These are phyloP conservation scores for Phalacrocorax carbo DNA, from an alignment of 2,113 vertebrate genomes.

Conservation along the genomic window DNA sequence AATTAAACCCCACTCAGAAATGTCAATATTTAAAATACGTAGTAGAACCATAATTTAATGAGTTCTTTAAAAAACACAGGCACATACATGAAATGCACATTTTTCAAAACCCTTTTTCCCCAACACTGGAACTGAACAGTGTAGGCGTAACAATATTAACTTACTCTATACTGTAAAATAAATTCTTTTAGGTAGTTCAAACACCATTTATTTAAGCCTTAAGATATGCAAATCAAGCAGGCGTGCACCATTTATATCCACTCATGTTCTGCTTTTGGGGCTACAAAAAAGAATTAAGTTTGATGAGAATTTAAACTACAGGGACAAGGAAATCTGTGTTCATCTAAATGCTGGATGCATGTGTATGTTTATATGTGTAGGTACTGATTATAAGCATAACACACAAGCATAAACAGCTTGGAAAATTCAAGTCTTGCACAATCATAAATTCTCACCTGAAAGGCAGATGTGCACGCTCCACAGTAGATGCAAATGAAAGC, in stretches of 20 bases:
- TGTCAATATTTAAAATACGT: constrained; percentile 53
- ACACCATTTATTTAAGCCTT: background rate
- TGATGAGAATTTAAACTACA: background rate
- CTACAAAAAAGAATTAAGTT: background rate
- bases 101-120: background rate
- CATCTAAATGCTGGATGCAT: background rate
- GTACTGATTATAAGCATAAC: background rate
- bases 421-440: background rate
- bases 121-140: background rate
- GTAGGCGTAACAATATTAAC: background rate
- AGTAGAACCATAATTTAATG: constrained; percentile 33
- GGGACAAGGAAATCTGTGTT: background rate
- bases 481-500: background rate
- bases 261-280: background rate
- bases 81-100: background rate
- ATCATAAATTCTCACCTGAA: constrained; percentile 3
- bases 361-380: background rate
- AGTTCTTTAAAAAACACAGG: constrained; percentile 20
- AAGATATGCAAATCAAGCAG: background rate
- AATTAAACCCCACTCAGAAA: constrained; percentile 60
- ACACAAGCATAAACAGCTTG: background rate
- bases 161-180: background rate
- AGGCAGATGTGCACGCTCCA: background rate
- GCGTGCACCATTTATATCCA: background rate
- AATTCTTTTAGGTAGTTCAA: background rate